phyloP scores from a whole-genome alignment of 2,113 vertebrate genomes.

The Mixornis gularis region DNA sequence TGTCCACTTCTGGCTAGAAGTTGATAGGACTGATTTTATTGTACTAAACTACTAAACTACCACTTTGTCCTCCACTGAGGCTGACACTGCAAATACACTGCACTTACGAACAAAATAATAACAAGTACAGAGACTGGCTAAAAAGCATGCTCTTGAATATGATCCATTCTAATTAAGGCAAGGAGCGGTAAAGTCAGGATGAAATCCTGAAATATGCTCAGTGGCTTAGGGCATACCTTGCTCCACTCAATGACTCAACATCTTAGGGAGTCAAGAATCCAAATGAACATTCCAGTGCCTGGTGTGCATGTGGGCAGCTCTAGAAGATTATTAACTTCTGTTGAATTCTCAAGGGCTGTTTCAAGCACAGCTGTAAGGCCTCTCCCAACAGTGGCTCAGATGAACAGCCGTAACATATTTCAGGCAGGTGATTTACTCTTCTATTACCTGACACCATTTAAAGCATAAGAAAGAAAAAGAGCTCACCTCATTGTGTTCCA shows the following conservation, averaged over 20 bases:
- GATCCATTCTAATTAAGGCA: background rate
- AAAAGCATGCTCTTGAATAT: background rate
- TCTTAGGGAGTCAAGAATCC: background rate
- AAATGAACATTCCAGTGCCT: background rate
- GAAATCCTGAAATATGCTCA: background rate
- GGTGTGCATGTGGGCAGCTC: background rate
- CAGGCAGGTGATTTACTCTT: background rate
- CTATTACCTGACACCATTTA: background rate
- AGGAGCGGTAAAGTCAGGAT: background rate
- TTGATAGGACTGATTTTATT: background rate
- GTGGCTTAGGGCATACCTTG: background rate
- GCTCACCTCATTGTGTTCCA: conserved; percentile 95
- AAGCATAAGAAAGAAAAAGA: background rate
- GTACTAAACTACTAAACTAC: background rate
- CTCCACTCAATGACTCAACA: background rate
- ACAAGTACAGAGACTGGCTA: background rate
- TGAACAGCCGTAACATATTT: background rate
- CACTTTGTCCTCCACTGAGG: background rate
- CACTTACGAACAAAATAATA: background rate
- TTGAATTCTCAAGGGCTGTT: background rate
- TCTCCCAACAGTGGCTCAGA: background rate
- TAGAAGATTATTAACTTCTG: background rate
- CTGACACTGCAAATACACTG: background rate
- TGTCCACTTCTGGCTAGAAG: background rate
- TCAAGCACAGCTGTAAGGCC: background rate